Conservation (phyloP, 2,113 vertebrate genomes). For the Forbesichthys agassizii region DNA sequence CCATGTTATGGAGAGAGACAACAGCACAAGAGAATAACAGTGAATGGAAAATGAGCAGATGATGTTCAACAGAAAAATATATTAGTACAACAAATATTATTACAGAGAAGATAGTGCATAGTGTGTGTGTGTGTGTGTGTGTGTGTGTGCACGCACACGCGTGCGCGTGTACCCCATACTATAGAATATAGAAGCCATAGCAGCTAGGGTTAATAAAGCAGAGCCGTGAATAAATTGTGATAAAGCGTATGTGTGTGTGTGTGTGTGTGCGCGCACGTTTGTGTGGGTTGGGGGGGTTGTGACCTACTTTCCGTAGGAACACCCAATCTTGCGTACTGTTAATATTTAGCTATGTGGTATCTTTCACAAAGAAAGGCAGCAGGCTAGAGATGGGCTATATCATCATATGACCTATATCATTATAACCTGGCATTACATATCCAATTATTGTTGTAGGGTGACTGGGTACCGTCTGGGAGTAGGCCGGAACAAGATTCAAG, state of each 20-base stretch:
- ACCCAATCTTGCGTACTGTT: constrained; percentile 18
- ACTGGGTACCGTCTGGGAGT: not conserved
- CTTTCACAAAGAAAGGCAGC: constrained; percentile 19
- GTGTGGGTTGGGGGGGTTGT: constrained; percentile 19
- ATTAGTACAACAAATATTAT: too few relatives aligned
- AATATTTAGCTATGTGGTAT: constrained; percentile 16
- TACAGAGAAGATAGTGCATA: too few relatives aligned
- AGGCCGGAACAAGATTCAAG: constrained; percentile 9
- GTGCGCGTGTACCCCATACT: not conserved
- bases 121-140: constrained; percentile 5
- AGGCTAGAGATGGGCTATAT: not conserved
- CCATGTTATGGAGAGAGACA: too few relatives aligned
- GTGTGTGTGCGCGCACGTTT: not conserved
- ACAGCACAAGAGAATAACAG: not conserved
- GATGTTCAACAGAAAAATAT: not conserved
- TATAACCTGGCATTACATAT: not conserved
- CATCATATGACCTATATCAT: not conserved
- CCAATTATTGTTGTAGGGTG: too few relatives aligned
- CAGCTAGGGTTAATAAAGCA: constrained; percentile 14
- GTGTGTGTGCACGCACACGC: constrained; percentile 1
- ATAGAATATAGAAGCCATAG: not conserved
- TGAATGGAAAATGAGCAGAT: not conserved
- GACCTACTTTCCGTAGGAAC: constrained; percentile 53
- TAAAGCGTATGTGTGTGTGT: constrained; percentile 38
- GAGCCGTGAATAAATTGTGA: constrained; percentile 14